Conservation (phyloP, 1,140 invertebrate species). For the Rhizoglyphus robini region DNA sequence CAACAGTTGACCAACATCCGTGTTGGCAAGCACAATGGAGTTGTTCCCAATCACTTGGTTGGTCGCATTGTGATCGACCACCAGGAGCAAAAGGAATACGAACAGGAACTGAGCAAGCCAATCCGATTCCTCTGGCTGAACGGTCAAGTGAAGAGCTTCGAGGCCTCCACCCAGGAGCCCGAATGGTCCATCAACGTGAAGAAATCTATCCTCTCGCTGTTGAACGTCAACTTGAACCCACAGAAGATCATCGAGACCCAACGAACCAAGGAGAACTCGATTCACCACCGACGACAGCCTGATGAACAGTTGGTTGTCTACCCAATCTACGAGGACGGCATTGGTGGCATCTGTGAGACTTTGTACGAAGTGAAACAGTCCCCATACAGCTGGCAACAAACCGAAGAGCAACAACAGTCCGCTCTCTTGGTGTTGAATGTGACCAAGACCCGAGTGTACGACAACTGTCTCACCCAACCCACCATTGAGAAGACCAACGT, state of each 20-base stretch:
- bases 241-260: constrained; percentile 21
- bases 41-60: background rate
- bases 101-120: constrained; percentile 20
- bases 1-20: constrained; percentile 16
- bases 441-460: constrained; percentile 27
- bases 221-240: constrained; percentile 31
- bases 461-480: constrained; percentile 26
- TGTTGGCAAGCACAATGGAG: constrained; percentile 16
- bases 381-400: background rate
- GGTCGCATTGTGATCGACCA: constrained; percentile 9
- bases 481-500: constrained; percentile 18
- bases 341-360: constrained; percentile 26
- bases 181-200: constrained; percentile 35
- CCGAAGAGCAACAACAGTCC: background rate
- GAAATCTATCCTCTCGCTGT: constrained; percentile 30
- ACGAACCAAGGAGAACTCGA: background rate
- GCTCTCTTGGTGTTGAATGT: constrained; percentile 25
- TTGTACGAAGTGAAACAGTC: constrained; percentile 20
- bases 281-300: background rate
- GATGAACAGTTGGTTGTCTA: constrained; percentile 16
- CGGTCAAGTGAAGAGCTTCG: constrained; percentile 26
- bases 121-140: constrained; percentile 21
- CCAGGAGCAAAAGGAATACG: constrained; percentile 10
- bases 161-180: constrained; percentile 27
- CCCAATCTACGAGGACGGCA: constrained; percentile 22